Evolutionary conservation across 2,113 vertebrate genomes (phyloP), one percentile per base, ranked within the genome.

Genomic region (Benitochromis conjunctus): DNA sequence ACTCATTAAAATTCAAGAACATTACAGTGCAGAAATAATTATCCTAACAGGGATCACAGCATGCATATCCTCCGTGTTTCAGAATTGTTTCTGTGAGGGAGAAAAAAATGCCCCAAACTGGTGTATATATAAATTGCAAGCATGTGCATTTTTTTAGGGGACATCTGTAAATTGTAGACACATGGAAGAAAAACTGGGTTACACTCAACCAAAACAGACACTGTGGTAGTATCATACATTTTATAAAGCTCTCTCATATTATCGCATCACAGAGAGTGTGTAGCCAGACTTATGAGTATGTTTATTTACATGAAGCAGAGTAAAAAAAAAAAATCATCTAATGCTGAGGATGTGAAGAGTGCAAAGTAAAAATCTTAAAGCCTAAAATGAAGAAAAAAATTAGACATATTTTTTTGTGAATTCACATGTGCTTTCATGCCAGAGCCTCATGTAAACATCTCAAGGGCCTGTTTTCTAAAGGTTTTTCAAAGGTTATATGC

Each of bases 401-500:
- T 2, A 12, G 13, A 76, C 62, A 79, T 48, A 12, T 26, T 26
- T 26, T 26, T 26, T 26, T 26, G 26, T 26, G 84, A 36, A 54
- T 7, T 38, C 21, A 36, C 11, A 34, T 74, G 56, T 38, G 81
- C 77, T 79, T 83, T 82, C 24, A 83, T 81, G 82, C 69, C 26
- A 18, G n/a, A 66, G 5, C 26, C 38, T 82, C 41, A 54, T 80
- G 58, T 83, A 91, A 91, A 86, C 69, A 60, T 82, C 89, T 86
- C 85, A 46, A 74, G 81, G 86, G 89, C 62, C 46, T 77, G 43
- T 86, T 82, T 81, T 88, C 56, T 1, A 80, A 91, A 91, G 86
- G 90, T 91, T 87, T 83, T 87, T 81, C 83, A 92, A 92, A 93
- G 92, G 89, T 93, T 86, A 85, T 57, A 69, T 86, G 57, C 85